Base-by-base conservation (phyloP, 2,797 vertebrate genomes). In the Platyrinchus mystaceus region DNA sequence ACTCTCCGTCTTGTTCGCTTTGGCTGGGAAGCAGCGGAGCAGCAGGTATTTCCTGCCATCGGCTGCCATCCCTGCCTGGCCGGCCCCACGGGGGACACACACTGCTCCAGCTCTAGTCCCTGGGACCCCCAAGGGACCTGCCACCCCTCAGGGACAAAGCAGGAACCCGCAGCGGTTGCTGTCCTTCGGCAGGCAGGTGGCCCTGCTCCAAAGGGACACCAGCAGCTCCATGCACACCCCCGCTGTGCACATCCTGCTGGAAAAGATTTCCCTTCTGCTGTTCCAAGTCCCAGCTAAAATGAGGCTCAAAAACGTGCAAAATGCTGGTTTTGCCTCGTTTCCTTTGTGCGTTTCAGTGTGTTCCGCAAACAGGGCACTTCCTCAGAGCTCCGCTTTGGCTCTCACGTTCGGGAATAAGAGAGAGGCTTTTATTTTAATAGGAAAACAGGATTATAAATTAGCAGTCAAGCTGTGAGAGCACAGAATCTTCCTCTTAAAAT, bases 1-100 rank as follows among this genome's bases (percentile, higher is more conserved):
- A 94, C 95, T 89, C 89, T 77, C 63, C 12, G 68, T 70, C 90
- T 92, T 96, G 96, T 96, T 96, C 68, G 5, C 56, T 8, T 19
- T 63, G 89, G 91, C 96, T 7, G 14, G 80, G 89, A 90, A 92
- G 92, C 6, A 4, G 77, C 2, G 6, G 92, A 93, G 90, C 96
- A 84, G 95, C 92, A 94, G 95, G 95, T 94, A 96, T 94, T 96
- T 95, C 96, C 96, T 96, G 94, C 94, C 84, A 12, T 30, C 46
- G 11, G 30, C 92, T 46, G 14, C 90, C 92, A 44, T 67, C 85
- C 79, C 68, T 1, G 56, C 88, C 64, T 3, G 52, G 39, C 76
- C 3, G 1, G 32, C 85, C 85, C 71, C 43, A 1, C 3, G 7
- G 47, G 78, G 85, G 60, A 78, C 62, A 9, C 62, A 9, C 2